These are phyloP conservation scores for Daphoenositta chrysoptera DNA, from an alignment of 2,113 vertebrate genomes.

Conservation along the genomic window DNA sequence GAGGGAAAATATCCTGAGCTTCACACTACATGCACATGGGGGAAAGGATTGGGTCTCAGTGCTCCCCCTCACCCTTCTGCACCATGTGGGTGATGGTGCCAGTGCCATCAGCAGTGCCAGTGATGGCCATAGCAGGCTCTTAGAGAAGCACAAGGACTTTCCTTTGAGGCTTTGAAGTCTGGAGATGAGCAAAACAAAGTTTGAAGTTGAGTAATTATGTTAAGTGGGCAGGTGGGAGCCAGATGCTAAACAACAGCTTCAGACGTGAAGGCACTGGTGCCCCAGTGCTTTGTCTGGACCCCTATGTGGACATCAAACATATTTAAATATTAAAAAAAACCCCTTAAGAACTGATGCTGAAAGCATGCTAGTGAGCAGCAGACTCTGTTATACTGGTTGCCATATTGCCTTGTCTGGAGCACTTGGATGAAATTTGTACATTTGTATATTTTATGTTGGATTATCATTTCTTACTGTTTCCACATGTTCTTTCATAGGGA, in stretches of 20 bases:
- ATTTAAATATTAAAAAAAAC: not conserved
- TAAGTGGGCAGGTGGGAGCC: conserved; percentile 47
- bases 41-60: not conserved
- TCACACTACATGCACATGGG: fast-evolving
- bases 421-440: conserved; percentile 29
- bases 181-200: not conserved
- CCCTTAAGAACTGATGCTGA: not conserved
- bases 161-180: not conserved
- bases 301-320: not conserved
- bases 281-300: not conserved
- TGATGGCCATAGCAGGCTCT: not conserved
- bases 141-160: not conserved
- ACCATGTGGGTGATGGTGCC: fast-evolving
- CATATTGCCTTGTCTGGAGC: not conserved
- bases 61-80: not conserved
- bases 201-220: conserved; percentile 1
- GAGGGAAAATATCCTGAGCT: not conserved
- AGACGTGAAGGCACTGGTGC: not conserved
- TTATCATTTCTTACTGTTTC: conserved; percentile 47
- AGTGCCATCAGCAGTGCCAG: not conserved
- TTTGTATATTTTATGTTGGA: conserved; percentile 37
- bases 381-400: not conserved
- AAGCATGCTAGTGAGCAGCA: not conserved
- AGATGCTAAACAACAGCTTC: conserved; percentile 21
- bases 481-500: conserved; percentile 42